phyloP scores from a whole-genome alignment of 1,140 invertebrate species.

The Bombus confusus region DNA sequence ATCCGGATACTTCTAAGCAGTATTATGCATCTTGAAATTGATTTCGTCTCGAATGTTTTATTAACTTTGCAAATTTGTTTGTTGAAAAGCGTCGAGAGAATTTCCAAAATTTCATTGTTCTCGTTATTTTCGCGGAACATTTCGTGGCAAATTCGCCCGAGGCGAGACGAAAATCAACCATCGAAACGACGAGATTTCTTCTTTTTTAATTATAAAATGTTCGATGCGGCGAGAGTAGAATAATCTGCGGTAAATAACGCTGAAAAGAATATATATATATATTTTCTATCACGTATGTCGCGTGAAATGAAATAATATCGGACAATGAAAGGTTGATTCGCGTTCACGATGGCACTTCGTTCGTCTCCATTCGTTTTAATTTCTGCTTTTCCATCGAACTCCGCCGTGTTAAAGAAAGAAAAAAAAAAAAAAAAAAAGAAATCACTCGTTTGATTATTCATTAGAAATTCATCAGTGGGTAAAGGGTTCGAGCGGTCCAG shows the following conservation, averaged over 20 bases:
- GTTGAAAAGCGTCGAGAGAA: background rate
- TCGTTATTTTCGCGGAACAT: background rate
- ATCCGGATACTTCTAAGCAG: background rate
- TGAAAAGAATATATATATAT: background rate
- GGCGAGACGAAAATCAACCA: background rate
- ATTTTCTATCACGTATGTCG: background rate
- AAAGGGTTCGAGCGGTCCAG: background rate
- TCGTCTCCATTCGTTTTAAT: background rate
- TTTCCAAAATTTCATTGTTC: background rate
- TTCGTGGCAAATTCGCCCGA: background rate
- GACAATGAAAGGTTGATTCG: conserved; percentile 8
- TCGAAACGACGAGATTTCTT: background rate
- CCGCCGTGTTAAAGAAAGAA: background rate
- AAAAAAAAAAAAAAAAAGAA: no score
- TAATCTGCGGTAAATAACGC: background rate
- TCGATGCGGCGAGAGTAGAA: no score
- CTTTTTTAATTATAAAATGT: background rate
- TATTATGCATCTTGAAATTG: background rate
- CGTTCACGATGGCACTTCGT: background rate
- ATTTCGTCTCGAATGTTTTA: background rate
- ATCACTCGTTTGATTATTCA: background rate
- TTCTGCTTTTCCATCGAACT: background rate
- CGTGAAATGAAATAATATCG: background rate
- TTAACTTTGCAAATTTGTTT: background rate
- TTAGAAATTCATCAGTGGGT: background rate